Percentiles rank a stretch among this genome's conserved stretches.
Conservation (phyloP, 2,888 invertebrate genomes). For the Druceiella hillmani region DNA sequence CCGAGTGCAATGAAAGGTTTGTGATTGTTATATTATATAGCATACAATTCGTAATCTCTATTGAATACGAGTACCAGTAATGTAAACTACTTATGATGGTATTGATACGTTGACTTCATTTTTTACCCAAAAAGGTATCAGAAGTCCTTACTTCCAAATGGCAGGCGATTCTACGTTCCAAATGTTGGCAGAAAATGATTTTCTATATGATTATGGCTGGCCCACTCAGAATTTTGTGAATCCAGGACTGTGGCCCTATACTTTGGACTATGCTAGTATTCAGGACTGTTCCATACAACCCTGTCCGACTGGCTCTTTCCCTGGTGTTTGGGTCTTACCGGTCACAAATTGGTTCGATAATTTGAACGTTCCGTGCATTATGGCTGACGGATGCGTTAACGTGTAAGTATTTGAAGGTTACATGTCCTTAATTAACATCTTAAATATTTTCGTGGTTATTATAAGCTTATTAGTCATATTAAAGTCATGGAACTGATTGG, state of each 20-base stretch:
- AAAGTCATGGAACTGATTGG: too few species aligned
- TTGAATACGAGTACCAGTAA: too few species aligned
- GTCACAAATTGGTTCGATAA: conserved; percentile 49
- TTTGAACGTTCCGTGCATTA: conserved; percentile 43
- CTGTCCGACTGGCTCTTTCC: conserved; percentile 45
- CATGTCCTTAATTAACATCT: too few species aligned
- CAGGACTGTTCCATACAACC: conserved; percentile 51
- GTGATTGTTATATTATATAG: too few species aligned
- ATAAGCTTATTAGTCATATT: too few species aligned
- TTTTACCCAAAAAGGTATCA: too few species aligned
- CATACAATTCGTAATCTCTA: too few species aligned
- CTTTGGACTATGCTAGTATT: conserved; percentile 47
- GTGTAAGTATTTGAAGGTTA: too few species aligned
- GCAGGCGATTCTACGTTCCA: conserved; percentile 50
- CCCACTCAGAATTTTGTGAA: conserved; percentile 40
- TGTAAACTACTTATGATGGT: too few species aligned
- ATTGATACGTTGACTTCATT: too few species aligned
- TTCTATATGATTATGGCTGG: conserved; percentile 55
- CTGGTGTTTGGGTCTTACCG: conserved; percentile 57
- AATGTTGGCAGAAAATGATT: conserved; percentile 40
- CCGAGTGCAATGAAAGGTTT: too few species aligned
- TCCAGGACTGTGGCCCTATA: conserved; percentile 57
- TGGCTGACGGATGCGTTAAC: conserved; percentile 51
- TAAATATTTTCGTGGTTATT: too few species aligned
- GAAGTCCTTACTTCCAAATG: conserved; percentile 53